A percentile compares a stretch with the other conserved stretches of the same genome.
Conservation (phyloP, 2,797 vertebrate genomes). For the Muscicapa striata region DNA sequence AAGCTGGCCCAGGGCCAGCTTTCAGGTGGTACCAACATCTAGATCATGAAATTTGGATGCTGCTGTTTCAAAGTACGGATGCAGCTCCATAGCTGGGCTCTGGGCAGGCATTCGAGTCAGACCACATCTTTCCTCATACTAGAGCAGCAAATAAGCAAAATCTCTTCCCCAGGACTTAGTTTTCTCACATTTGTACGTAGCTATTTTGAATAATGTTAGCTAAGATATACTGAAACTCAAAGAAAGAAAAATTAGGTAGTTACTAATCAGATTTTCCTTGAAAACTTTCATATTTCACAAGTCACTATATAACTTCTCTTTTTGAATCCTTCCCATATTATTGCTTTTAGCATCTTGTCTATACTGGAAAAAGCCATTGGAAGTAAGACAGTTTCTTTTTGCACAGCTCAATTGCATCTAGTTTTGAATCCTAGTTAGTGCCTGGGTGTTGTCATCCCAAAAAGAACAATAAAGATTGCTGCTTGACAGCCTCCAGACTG, state of each 20-base stretch:
- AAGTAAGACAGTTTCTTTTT: neutral
- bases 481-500: neutral
- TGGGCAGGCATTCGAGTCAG: neutral
- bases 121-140: neutral
- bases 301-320: accelerated
- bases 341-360: neutral
- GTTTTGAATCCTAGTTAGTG: neutral
- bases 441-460: neutral
- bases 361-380: neutral
- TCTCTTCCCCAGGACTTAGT: neutral
- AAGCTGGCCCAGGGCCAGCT: neutral
- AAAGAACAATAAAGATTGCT: neutral
- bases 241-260: neutral
- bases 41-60: neutral
- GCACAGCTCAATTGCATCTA: neutral
- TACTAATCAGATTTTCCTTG: neutral
- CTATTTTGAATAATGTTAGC: neutral
- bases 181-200: neutral
- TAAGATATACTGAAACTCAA: neutral
- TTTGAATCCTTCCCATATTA: neutral
- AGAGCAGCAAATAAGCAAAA: neutral
- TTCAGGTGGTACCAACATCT: neutral
- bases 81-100: neutral
- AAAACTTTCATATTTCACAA: neutral
- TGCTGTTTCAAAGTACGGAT: neutral